phyloP scores from a whole-genome alignment of 2,113 vertebrate species.

The Eretmochelys imbricata region DNA sequence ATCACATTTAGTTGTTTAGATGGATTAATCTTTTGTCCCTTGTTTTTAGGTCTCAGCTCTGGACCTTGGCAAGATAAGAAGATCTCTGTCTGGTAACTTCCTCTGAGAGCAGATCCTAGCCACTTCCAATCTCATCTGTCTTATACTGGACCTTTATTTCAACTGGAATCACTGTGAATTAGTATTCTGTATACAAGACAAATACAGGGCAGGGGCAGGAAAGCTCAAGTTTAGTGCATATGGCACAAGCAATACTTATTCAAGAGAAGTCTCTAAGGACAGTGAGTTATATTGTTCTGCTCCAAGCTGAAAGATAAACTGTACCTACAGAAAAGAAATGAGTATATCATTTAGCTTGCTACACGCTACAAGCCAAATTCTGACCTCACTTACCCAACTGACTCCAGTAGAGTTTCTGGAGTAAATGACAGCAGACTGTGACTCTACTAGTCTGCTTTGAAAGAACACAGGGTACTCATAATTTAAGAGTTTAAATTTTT shows the following conservation, averaged over 20 bases:
- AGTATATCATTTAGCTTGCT: neutral
- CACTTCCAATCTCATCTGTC: neutral
- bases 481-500: neutral
- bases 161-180: neutral
- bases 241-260: neutral
- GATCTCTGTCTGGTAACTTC: neutral
- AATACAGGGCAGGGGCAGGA: neutral
- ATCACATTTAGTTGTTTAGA: neutral
- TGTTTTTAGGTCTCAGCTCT: neutral
- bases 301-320: neutral
- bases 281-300: neutral
- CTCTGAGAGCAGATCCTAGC: neutral
- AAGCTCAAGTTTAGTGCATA: neutral
- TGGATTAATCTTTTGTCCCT: neutral
- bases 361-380: neutral
- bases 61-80: neutral
- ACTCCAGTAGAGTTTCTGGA: fast-evolving
- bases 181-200: neutral
- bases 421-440: neutral
- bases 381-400: fast-evolving
- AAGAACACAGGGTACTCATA: neutral
- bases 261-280: neutral
- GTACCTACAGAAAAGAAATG: fast-evolving
- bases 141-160: neutral
- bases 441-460: neutral